Evolutionary conservation across 2,113 vertebrate species (phyloP), one percentile per base, ranked within the genome.

Genomic region (Trochalopteron elliotii): DNA sequence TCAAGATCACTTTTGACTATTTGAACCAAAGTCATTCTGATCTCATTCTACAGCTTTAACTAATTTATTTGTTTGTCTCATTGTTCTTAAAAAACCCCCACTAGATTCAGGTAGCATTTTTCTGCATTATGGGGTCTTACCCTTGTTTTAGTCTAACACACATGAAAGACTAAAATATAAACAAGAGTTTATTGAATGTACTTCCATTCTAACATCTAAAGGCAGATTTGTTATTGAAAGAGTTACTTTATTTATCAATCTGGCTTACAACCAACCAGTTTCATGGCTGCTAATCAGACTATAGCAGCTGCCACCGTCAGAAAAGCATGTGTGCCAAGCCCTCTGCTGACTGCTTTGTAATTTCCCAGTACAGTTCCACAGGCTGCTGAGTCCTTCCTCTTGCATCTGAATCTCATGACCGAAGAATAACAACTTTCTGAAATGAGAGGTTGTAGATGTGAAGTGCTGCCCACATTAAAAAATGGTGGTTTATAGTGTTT

Each of bases 281-380:
- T 78, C 37, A 69, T 2, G 19, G 78, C 60, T 95, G 56, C 89
- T 95, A 93, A 96, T 95, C 93, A 96, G 89, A 50, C 67, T 33
- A 23, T 40, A 90, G 77, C 89, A 97, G 87, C 85, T 96, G 95
- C 52, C 85, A 94, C 44, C 70, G 85, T 94, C 86, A 90, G 84
- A 93, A 86, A 56, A 88, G 55, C 21, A 9, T 16, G 61, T 23
- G 59, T 82, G 83, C 75, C 94, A 96, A 67, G 89, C 81, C 39
- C 44, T 59, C 69, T 83, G 89, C 67, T 81, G 83, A 60, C 83
- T 81, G 67, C 35, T 91, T 95, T 91, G 50, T 87, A 65, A 91
- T 75, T 91, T 90, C 70, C 60, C 80, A 74, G 45, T 80, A 25
- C 49, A 77, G 47, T 49, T 87, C 65, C 37, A 45, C 0, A 0